These are phyloP conservation scores for Regulus satrapa DNA, from an alignment of 2,113 vertebrate species.

Conservation along the genomic window DNA sequence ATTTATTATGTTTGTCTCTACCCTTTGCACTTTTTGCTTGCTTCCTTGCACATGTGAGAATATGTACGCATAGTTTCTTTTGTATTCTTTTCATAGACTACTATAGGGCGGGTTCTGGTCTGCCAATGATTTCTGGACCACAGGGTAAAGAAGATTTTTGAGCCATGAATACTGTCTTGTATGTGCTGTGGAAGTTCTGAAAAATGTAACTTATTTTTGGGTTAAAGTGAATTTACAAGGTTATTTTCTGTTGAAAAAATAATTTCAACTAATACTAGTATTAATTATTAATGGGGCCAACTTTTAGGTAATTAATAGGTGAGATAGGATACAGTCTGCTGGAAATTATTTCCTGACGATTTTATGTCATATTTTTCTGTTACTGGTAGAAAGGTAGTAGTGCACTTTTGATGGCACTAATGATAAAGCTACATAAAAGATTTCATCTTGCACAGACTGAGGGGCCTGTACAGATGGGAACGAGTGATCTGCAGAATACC, in stretches of 20 bases:
- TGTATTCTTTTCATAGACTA: background rate
- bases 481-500: background rate
- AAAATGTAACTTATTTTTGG: background rate
- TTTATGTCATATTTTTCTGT: background rate
- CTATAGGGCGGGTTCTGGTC: background rate
- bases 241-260: background rate
- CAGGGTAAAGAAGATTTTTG: background rate
- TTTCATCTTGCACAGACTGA: background rate
- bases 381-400: background rate
- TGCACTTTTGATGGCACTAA: background rate
- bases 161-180: background rate
- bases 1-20: background rate
- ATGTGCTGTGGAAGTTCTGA: background rate
- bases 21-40: background rate
- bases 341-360: background rate
- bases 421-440: background rate
- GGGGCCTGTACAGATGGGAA: background rate
- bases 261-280: background rate
- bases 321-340: background rate
- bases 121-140: background rate
- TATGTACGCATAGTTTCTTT: background rate
- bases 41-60: background rate
- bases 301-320: background rate
- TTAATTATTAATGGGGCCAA: background rate
- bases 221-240: background rate